phyloP scores from a whole-genome alignment of 2,797 vertebrate species.

The Synanceia verrucosa region DNA sequence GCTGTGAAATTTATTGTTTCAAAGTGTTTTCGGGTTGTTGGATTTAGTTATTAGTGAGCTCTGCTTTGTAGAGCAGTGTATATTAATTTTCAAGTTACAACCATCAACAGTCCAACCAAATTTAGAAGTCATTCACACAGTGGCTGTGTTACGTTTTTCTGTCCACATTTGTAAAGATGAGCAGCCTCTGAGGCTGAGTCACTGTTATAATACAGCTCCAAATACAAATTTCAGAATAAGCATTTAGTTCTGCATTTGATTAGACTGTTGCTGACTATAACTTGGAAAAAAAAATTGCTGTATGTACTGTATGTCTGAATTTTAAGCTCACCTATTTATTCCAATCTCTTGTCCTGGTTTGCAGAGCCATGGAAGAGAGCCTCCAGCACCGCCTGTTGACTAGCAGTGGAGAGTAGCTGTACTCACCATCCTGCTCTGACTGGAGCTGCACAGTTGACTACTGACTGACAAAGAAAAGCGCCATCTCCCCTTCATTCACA shows the following conservation, averaged over 20 bases:
- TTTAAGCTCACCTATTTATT: neutral
- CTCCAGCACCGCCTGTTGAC: conserved; percentile 93
- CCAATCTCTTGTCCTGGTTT: conserved; percentile 25
- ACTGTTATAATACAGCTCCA: too few species aligned
- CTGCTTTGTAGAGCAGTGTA: neutral
- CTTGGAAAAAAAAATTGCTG: neutral
- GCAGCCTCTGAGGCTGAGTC: too few species aligned
- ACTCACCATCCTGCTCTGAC: conserved; percentile 52
- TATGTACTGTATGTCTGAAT: neutral
- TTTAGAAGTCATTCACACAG: neutral
- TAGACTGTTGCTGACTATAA: too few species aligned
- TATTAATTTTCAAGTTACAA: neutral
- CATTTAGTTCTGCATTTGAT: too few species aligned
- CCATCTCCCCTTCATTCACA: conserved; percentile 39
- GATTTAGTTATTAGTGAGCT: neutral
- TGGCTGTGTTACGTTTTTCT: neutral
- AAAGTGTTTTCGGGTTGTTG: neutral
- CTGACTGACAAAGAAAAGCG: conserved; percentile 38
- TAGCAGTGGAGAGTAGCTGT: conserved; percentile 73
- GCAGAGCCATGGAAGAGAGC: conserved; percentile 85
- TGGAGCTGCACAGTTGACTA: conserved; percentile 42
- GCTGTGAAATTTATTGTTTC: neutral
- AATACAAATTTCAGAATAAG: too few species aligned
- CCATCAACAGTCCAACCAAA: neutral
- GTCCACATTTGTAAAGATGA: neutral